A percentile compares a stretch with the other conserved stretches of the same genome.
These are phyloP conservation scores for Aphodius granarius DNA, from an alignment of 2,888 invertebrate genomes.

Conservation along the genomic window DNA sequence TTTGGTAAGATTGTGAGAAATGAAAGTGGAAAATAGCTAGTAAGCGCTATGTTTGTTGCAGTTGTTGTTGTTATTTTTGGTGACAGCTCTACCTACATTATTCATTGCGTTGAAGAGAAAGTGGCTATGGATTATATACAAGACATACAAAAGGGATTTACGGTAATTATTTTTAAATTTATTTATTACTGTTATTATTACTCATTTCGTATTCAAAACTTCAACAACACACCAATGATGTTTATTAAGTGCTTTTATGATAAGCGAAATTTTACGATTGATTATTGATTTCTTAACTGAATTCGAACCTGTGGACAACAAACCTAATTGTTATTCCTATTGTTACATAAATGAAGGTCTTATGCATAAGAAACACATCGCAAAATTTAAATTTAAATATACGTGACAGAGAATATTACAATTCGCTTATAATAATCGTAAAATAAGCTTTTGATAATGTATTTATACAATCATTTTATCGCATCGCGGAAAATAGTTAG, in stretches of 20 bases:
- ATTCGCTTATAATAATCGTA: too few species aligned
- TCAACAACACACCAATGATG: background rate
- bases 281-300: background rate
- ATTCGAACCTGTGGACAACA: background rate
- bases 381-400: too few species aligned
- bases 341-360: background rate
- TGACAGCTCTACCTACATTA: slow-evolving; percentile 2
- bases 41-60: slow-evolving; percentile 7
- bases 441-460: too few species aligned
- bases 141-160: slow-evolving; percentile 22
- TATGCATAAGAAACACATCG: too few species aligned
- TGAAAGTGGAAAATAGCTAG: background rate
- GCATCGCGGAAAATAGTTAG: too few species aligned
- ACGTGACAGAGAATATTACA: too few species aligned
- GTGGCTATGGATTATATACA: slow-evolving; percentile 20
- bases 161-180: slow-evolving; percentile 20
- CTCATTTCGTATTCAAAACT: background rate
- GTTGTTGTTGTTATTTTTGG: slow-evolving; percentile 17
- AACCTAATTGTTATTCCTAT: background rate
- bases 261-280: background rate
- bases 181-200: background rate
- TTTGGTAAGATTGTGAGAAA: background rate
- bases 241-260: background rate
- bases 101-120: slow-evolving; percentile 6
- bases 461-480: too few species aligned